Evolutionary conservation across 92 coral and sea anemone species (phyloP).

Genomic region (Siderastrea radians): DNA sequence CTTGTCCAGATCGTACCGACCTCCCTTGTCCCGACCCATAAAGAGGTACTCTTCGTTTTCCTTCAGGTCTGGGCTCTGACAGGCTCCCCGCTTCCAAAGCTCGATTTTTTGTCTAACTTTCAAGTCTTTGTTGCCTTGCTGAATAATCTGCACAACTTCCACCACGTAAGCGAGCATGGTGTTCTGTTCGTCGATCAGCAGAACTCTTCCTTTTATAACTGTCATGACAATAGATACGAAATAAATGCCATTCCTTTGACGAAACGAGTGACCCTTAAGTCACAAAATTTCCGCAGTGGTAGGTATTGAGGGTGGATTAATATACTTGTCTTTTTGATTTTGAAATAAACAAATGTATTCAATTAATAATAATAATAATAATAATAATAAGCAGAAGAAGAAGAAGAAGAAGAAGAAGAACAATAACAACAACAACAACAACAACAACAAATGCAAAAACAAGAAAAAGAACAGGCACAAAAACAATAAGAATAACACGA

Average conservation of each 20-base stretch:
- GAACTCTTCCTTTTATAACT: constrained; percentile 71
- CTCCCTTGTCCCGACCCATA: constrained; percentile 80
- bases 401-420: too few species aligned
- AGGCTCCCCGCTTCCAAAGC: constrained; percentile 69
- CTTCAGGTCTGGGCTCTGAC: constrained; percentile 71
- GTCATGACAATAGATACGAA: neutral
- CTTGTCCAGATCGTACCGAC: constrained; percentile 58
- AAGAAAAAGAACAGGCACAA: too few species aligned
- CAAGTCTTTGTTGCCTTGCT: constrained; percentile 63
- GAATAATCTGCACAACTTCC: constrained; percentile 55
- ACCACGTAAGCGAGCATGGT: constrained; percentile 59
- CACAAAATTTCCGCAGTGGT: too few species aligned
- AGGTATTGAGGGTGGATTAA: too few species aligned
- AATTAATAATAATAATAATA: too few species aligned
- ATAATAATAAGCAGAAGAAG: too few species aligned
- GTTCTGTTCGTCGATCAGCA: constrained; percentile 69
- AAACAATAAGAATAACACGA: too few species aligned
- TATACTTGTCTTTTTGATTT: too few species aligned
- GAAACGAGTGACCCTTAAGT: too few species aligned
- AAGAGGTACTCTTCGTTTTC: constrained; percentile 59
- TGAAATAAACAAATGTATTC: too few species aligned
- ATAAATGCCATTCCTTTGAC: neutral
- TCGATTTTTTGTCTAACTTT: constrained; percentile 14
- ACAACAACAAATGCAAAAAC: too few species aligned
- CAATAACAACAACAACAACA: too few species aligned